phyloP scores from a whole-genome alignment of 2,888 invertebrate genomes.

The Aromia moschata region DNA sequence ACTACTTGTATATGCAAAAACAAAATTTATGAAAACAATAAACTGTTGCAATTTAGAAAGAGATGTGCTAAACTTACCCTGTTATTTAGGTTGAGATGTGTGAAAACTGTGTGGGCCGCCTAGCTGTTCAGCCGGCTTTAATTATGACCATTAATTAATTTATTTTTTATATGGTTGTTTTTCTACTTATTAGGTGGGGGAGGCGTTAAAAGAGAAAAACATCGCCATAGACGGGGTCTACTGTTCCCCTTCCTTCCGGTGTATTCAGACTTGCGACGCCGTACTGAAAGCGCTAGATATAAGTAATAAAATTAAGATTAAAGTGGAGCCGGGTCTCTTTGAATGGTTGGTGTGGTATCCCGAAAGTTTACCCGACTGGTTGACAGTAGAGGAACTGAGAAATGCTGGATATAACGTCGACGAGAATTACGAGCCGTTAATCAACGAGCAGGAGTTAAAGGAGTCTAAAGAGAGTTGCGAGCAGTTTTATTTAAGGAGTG shows the following conservation, averaged over 20 bases:
- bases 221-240: conserved; percentile 79
- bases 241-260: conserved; percentile 89
- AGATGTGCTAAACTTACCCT: too few species aligned
- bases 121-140: too few species aligned
- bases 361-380: conserved; percentile 80
- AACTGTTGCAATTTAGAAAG: too few species aligned
- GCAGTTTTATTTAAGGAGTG: conserved; percentile 73
- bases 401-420: conserved; percentile 82
- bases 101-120: too few species aligned
- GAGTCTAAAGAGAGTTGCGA: conserved; percentile 70
- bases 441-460: conserved; percentile 66
- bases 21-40: too few species aligned
- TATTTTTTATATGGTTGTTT: too few species aligned
- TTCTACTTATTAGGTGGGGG: conserved; percentile 76
- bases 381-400: conserved; percentile 76
- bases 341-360: conserved; percentile 94
- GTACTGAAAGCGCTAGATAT: conserved; percentile 63
- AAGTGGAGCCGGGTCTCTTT: conserved; percentile 90
- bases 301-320: conserved; percentile 70
- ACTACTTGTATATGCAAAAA: too few species aligned
- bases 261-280: conserved; percentile 85
- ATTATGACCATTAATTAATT: too few species aligned
- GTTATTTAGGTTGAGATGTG: too few species aligned
- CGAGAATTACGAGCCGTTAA: conserved; percentile 71
- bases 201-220: conserved; percentile 78